Evolutionary conservation across 2,888 invertebrate species (phyloP), one percentile per base, ranked within the genome.

Genomic region (Drosophila subsilvestris): DNA sequence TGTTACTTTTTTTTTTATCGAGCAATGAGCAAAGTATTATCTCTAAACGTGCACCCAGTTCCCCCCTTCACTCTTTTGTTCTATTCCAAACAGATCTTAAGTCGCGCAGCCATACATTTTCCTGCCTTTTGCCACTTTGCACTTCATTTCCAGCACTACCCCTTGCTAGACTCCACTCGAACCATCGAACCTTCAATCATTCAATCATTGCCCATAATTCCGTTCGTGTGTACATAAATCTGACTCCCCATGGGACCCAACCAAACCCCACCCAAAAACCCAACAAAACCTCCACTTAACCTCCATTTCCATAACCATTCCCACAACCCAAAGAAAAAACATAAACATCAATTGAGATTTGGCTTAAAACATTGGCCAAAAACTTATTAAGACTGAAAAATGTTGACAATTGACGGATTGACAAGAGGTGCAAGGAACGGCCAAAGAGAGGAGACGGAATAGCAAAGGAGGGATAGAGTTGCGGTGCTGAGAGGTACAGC

Each of bases 391-490:
- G 78, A 70, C 74, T 55, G 86, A 74, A 77, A 82, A 85, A 81
- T 87, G 88, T 63, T 87, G 81, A 82, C 83, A 88, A 82, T 82
- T 81, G 81, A 81, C 67, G 86, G 69, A 87, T 81, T 79, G 85
- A 63, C 75, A 49, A 37, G 17, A 43, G 22, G 37, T 32, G 53
- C 14, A 37, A 22, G 68, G 50, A 29, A 47, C 22, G 29, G 3
- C 17, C n/a, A n/a, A 22, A 27, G 67, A 27, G 37, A 5, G 63
- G n/a, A 17, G 25, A 47, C 25, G 25, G 25, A 25, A 25, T 37
- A 29, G 67, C 27, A 29, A 25, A 4, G 55, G 56, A 48, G 61
- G 18, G 29, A 2, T 2, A 14, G 6, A 14, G 14, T 1, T 7
- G 37, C 2, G n/a, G 6, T 14, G 37, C 7, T 27, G 27, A 27